Percentiles rank a stretch among this genome's conserved stretches.
Conservation (phyloP, 2,113 vertebrate species). For the Mustela lutreola region DNA sequence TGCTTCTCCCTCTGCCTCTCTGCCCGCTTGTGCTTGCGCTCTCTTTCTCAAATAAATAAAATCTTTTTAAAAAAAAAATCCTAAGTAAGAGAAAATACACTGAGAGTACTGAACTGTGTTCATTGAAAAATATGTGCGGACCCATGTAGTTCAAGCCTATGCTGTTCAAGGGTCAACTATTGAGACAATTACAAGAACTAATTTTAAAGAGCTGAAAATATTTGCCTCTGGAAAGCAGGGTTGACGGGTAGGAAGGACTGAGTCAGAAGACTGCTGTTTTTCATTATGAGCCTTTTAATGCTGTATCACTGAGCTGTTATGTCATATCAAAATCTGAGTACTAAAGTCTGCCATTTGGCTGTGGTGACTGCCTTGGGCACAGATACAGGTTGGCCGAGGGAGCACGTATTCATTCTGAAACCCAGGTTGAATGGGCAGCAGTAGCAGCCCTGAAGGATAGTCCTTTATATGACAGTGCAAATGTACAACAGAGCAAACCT, state of each 20-base stretch:
- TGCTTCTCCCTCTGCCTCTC: no score
- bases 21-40: accelerated
- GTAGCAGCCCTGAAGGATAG: not conserved
- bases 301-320: not conserved
- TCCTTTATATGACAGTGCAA: not conserved
- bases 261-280: not conserved
- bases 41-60: not conserved
- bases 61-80: not conserved
- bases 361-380: not conserved
- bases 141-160: not conserved
- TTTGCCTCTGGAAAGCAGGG: not conserved
- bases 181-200: not conserved
- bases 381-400: not conserved
- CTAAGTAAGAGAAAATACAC: not conserved
- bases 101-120: not conserved
- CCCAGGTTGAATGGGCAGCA: not conserved
- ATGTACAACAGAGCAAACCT: not conserved
- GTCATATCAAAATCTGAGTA: not conserved
- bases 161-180: not conserved
- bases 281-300: not conserved
- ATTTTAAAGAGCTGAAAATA: not conserved
- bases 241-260: not conserved
- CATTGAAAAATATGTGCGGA: not conserved
- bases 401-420: not conserved
- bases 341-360: not conserved